A percentile compares a stretch with the other conserved stretches of the same genome.
These are phyloP conservation scores for Antedon mediterranea DNA, from an alignment of 53 echinoderm and acorn worm genomes.

Conservation along the genomic window DNA sequence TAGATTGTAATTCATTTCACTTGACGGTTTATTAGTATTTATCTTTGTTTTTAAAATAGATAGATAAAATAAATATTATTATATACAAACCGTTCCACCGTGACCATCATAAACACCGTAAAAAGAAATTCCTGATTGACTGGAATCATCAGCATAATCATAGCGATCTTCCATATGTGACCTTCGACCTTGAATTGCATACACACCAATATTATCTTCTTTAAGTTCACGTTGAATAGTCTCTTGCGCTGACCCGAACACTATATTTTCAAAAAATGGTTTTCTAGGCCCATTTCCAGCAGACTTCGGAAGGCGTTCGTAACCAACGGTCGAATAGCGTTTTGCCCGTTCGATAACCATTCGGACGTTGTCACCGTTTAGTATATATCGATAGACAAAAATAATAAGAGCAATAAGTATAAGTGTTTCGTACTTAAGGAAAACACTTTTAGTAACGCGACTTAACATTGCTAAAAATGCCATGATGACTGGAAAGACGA, in stretches of 20 bases:
- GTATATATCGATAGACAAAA: constrained; percentile 59
- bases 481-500: constrained; percentile 12
- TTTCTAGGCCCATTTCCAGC: constrained; percentile 9
- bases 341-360: constrained; percentile 48
- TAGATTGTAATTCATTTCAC: too few species aligned
- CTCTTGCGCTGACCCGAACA: constrained; percentile 8
- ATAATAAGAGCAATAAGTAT: constrained; percentile 38
- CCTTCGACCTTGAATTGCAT: constrained; percentile 75
- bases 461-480: constrained; percentile 49
- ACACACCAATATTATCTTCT: constrained; percentile 80
- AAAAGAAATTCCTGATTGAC: constrained; percentile 44
- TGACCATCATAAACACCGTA: constrained; percentile 92
- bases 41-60: too few species aligned
- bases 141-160: constrained; percentile 55
- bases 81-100: constrained; percentile 68
- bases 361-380: constrained; percentile 50
- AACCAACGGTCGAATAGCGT: constrained; percentile 24
- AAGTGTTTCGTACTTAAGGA: constrained; percentile 67
- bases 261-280: constrained; percentile 4
- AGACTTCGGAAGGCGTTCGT: constrained; percentile 9
- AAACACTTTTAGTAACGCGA: constrained; percentile 46
- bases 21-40: too few species aligned
- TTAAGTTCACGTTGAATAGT: constrained; percentile 34
- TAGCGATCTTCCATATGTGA: constrained; percentile 87
- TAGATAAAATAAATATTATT: too few species aligned